Conservation (phyloP, 2,797 vertebrate genomes). For the Pteropus rufus region DNA sequence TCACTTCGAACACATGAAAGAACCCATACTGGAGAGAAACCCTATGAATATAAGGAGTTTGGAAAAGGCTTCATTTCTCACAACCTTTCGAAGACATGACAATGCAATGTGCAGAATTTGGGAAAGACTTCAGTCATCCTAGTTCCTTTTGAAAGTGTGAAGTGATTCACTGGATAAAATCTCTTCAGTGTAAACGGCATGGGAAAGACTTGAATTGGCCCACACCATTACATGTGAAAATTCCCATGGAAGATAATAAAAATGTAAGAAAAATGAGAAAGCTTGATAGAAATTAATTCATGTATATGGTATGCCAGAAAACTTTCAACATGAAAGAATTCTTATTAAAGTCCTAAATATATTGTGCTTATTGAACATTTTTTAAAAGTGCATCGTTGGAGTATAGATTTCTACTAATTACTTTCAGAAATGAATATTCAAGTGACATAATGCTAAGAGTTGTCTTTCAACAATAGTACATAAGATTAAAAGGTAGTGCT, state of each 20-base stretch:
- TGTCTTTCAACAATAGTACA: neutral
- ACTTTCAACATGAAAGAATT: neutral
- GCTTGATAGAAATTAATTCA: neutral
- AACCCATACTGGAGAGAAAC: neutral
- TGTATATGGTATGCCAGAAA: neutral
- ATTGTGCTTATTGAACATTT: neutral
- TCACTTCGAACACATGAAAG: neutral
- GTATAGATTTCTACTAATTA: neutral
- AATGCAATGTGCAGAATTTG: too few relatives aligned
- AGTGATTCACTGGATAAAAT: neutral
- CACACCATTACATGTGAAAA: neutral
- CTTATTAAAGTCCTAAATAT: neutral
- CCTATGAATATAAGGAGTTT: neutral
- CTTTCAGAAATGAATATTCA: neutral
- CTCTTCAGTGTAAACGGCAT: neutral
- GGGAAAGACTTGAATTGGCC: neutral
- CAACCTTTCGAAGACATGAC: neutral
- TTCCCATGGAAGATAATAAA: neutral
- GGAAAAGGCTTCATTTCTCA: neutral
- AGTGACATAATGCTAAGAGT: neutral
- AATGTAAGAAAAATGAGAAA: neutral
- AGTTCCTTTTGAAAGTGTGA: neutral
- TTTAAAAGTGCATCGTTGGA: neutral
- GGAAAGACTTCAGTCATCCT: neutral
- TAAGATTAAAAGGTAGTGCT: neutral